Evolutionary conservation across 2,888 invertebrate genomes (phyloP).

Genomic region (Meghimatium bilineatum): DNA sequence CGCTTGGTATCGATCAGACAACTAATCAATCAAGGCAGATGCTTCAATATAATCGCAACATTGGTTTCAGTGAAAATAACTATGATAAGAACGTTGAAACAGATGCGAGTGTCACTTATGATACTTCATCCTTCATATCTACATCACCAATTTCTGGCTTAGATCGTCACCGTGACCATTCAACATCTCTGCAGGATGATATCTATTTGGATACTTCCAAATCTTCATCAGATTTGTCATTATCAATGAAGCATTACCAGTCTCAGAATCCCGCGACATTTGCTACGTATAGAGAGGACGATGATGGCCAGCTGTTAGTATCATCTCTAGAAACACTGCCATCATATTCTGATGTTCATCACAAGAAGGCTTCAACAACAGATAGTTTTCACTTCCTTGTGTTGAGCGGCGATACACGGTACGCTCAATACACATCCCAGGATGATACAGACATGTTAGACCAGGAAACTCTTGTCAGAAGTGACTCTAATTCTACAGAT

Average conservation of each 20-base stretch:
- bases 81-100: slow-evolving; percentile 56
- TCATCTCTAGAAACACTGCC: slow-evolving; percentile 47
- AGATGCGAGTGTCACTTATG: slow-evolving; percentile 49
- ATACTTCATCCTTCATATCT: slow-evolving; percentile 60
- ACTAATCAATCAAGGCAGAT: slow-evolving; percentile 51
- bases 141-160: slow-evolving; percentile 67
- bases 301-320: slow-evolving; percentile 17
- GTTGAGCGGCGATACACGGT: not conserved
- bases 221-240: slow-evolving; percentile 10
- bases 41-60: slow-evolving; percentile 69
- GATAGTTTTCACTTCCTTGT: not conserved
- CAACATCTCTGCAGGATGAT: too few relatives aligned
- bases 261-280: not conserved
- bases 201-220: not conserved
- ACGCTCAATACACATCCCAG: not conserved
- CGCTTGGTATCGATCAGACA: slow-evolving; percentile 57
- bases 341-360: slow-evolving; percentile 23
- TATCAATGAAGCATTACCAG: not conserved
- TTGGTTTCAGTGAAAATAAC: slow-evolving; percentile 57
- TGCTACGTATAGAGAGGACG: not conserved
- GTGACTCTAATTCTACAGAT: slow-evolving; percentile 35
- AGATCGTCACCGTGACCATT: not conserved
- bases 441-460: not conserved
- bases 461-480: not conserved
- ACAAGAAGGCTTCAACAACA: not conserved